Evolutionary conservation across 2,888 invertebrate genomes (phyloP), one percentile per base, ranked within the genome.

Genomic region (Globia sparganii): DNA sequence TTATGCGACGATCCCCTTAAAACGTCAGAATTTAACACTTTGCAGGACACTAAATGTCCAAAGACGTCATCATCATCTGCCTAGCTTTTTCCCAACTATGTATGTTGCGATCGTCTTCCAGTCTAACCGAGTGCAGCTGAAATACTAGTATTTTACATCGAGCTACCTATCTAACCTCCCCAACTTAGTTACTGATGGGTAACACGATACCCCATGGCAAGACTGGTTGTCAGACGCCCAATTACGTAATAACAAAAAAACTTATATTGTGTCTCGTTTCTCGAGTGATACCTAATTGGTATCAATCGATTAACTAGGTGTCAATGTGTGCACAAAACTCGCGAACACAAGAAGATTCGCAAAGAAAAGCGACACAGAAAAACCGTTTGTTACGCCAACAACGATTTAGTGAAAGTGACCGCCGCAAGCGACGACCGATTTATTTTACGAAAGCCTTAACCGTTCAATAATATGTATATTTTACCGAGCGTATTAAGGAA

Each of bases 391-490:
- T 93, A 92, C 92, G 92, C 92, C 89, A 91, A 88, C 91, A 90
- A 88, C 91, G 89, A 90, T 91, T 88, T 88, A 93, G 94, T 94
- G 94, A 94, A 94, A 94, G 94, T 94, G 90, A 86, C 85, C 84
- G 87, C 74, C 67, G 84, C 85, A 64, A 77, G 78, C 75, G 85
- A 74, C 86, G 87, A 86, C 88, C 87, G 90, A 90, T 88, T 92
- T 91, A 90, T 88, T 92, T 90, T 84, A 89, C 90, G 90, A 92
- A 90, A 90, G 90, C 84, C 88, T 90, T 87, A 83, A 81, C 69
- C 61, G 66, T 78, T 84, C 83, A 79, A 87, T 87, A 87, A 84
- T 84, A 85, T 87, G 78, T 80, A 83, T 70, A 83, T 80, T 82
- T 68, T 64, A 85, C 78, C 58, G 72, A 78, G 71, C 40, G 84